These are phyloP conservation scores for Liolophura sinensis DNA, from an alignment of 1,140 invertebrate species.

Conservation along the genomic window DNA sequence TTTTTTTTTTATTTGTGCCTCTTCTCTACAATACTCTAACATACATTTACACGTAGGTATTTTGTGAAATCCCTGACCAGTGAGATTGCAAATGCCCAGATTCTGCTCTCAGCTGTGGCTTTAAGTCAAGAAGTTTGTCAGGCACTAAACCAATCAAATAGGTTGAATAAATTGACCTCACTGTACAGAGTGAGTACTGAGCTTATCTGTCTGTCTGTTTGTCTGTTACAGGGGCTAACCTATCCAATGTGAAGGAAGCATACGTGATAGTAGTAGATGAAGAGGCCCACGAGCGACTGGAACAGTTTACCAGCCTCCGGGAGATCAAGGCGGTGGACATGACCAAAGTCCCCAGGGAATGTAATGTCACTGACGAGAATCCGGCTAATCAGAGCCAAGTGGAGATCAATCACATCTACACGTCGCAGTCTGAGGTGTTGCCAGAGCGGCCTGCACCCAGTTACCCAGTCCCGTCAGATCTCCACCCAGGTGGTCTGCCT, in stretches of 20 bases:
- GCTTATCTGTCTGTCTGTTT: constrained; percentile 16
- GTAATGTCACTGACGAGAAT: constrained; percentile 53
- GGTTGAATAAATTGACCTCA: too few relatives aligned
- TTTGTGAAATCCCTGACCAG: too few relatives aligned
- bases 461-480: background rate
- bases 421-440: constrained; percentile 7
- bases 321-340: constrained; percentile 93
- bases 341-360: constrained; percentile 89
- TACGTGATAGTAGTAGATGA: constrained; percentile 97
- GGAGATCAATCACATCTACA: constrained; percentile 12
- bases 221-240: constrained; percentile 76
- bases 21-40: too few relatives aligned
- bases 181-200: too few relatives aligned
- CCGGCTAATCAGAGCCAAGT: constrained; percentile 9
- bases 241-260: constrained; percentile 88
- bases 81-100: too few relatives aligned
- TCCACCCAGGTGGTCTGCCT: background rate
- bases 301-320: constrained; percentile 86
- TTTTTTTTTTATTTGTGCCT: too few relatives aligned
- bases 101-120: too few relatives aligned
- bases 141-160: too few relatives aligned
- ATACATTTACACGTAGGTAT: too few relatives aligned
- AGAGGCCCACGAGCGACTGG: constrained; percentile 83
- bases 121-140: too few relatives aligned
- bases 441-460: background rate